These are phyloP conservation scores for Clarias gariepinus DNA, from an alignment of 2,113 vertebrate genomes.

Conservation along the genomic window DNA sequence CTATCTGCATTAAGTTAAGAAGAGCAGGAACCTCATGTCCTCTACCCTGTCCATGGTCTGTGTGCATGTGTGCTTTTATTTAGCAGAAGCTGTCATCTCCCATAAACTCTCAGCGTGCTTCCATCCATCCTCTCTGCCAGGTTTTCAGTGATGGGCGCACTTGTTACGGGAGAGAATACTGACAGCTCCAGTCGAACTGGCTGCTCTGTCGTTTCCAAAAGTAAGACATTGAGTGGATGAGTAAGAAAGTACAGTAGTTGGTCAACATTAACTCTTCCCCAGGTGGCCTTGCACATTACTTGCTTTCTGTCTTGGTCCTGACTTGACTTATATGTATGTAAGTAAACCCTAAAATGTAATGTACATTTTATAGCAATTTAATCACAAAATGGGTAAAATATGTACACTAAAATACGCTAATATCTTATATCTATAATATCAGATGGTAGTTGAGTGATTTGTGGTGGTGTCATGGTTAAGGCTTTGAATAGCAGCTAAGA, in stretches of 20 bases:
- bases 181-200: constrained; percentile 63
- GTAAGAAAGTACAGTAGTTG: constrained; percentile 38
- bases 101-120: constrained; percentile 69
- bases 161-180: constrained; percentile 63
- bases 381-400: not conserved
- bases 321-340: not conserved
- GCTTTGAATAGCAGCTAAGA: not conserved
- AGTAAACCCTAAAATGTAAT: not conserved
- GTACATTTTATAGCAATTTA: not conserved
- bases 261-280: constrained; percentile 24
- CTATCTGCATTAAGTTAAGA: constrained; percentile 35
- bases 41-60: constrained; percentile 48
- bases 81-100: constrained; percentile 75
- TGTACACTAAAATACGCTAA: not conserved
- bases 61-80: constrained; percentile 67
- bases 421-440: not conserved
- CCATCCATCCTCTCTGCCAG: constrained; percentile 68
- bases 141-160: constrained; percentile 72
- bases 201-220: constrained; percentile 45
- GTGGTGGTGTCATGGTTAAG: not conserved
- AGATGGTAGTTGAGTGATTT: not conserved
- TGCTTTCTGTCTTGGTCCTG: not conserved
- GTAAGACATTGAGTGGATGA: constrained; percentile 38
- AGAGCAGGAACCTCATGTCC: constrained; percentile 52
- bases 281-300: constrained; percentile 15